Conservation (phyloP, 2,113 vertebrate genomes). For the Pipra filicauda region DNA sequence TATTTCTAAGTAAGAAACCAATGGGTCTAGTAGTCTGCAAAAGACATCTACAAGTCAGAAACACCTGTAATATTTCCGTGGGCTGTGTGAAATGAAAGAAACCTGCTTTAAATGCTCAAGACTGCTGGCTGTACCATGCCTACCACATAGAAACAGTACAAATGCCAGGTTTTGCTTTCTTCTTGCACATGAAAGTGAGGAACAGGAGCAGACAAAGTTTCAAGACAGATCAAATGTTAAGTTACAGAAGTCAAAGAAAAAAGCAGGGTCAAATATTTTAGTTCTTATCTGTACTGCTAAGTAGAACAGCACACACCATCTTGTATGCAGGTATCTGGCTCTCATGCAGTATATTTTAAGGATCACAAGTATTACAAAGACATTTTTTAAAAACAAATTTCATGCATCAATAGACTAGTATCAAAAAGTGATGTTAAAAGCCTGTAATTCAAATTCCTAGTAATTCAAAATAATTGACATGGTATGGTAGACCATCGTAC, state of each 20-base stretch:
- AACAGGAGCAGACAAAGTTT: neutral
- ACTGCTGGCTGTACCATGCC: neutral
- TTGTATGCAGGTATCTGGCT: neutral
- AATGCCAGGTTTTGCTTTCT: neutral
- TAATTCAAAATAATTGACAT: neutral
- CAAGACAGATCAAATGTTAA: neutral
- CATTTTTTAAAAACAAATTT: neutral
- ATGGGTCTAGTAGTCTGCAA: neutral
- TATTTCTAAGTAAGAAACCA: neutral
- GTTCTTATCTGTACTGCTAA: neutral
- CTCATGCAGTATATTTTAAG: neutral
- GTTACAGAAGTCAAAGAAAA: neutral
- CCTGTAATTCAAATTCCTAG: neutral
- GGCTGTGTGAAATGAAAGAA: neutral
- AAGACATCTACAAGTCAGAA: neutral
- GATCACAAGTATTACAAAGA: neutral
- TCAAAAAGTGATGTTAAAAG: neutral
- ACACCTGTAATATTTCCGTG: neutral
- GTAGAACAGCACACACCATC: neutral
- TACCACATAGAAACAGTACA: neutral
- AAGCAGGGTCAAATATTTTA: neutral
- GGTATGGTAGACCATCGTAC: constrained; percentile 75
- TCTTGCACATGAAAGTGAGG: neutral
- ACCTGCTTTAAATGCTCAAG: neutral
- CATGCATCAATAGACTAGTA: neutral